phyloP scores from a whole-genome alignment of 1,140 invertebrate species.

The Bathynomus jamesi region DNA sequence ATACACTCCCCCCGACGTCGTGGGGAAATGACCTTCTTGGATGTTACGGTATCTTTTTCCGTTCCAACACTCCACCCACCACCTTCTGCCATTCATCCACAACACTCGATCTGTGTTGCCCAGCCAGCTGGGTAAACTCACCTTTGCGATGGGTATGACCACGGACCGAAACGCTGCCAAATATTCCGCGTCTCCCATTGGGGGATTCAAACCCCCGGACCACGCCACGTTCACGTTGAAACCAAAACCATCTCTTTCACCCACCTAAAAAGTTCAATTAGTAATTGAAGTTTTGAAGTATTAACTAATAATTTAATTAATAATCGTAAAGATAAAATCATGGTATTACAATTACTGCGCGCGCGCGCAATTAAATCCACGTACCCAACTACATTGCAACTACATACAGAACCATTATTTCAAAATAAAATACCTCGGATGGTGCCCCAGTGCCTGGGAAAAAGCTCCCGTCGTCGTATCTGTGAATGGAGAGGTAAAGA shows the following conservation, averaged over 20 bases:
- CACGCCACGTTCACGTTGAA: constrained; percentile 96
- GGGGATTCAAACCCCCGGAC: constrained; percentile 80
- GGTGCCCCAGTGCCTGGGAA: constrained; percentile 95
- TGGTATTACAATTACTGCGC: no score
- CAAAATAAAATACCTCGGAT: constrained; percentile 55
- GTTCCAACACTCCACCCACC: no score
- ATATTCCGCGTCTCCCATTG: constrained; percentile 95
- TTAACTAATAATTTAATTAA: no score
- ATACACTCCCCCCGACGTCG: no score
- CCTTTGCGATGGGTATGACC: constrained; percentile 83
- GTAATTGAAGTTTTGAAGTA: no score
- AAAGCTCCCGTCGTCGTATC: constrained; percentile 99
- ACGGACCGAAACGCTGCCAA: constrained; percentile 89
- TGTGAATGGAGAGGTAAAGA: constrained; percentile 93
- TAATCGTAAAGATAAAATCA: no score
- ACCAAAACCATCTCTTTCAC: constrained; percentile 80
- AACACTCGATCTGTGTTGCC: no score
- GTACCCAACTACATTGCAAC: no score
- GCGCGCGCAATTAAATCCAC: no score
- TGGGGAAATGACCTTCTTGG: no score
- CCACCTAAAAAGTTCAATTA: constrained; percentile 61
- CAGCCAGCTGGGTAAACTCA: constrained; percentile 37
- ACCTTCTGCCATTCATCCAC: not conserved
- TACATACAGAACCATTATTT: no score
- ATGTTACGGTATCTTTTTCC: no score